These are phyloP conservation scores for Tricholauxania praeusta DNA, from an alignment of 2,888 invertebrate species.

Conservation along the genomic window DNA sequence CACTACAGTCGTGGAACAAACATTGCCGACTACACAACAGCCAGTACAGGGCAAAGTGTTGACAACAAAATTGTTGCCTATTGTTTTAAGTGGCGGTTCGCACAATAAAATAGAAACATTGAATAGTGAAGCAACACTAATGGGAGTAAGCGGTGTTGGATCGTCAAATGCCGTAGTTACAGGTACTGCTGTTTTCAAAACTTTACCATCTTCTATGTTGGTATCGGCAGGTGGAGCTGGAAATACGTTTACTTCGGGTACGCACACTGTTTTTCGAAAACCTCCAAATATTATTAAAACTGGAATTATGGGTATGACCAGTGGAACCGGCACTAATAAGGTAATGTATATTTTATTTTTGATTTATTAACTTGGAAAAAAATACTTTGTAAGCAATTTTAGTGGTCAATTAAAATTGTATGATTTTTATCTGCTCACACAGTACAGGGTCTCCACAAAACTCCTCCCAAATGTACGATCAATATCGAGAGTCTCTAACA, in stretches of 20 bases:
- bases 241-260: slow-evolving; percentile 42
- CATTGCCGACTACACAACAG: slow-evolving; percentile 35
- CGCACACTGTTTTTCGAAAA: slow-evolving; percentile 51
- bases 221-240: slow-evolving; percentile 42
- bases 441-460: too few species aligned
- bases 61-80: slow-evolving; percentile 54
- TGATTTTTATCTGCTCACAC: too few species aligned
- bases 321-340: slow-evolving; percentile 24
- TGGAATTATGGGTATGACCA: slow-evolving; percentile 36
- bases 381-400: too few species aligned
- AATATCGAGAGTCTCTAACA: too few species aligned
- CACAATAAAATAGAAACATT: slow-evolving; percentile 42
- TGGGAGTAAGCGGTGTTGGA: slow-evolving; percentile 16
- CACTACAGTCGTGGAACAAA: slow-evolving; percentile 9
- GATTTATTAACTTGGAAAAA: too few species aligned
- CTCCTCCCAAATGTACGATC: too few species aligned
- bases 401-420: too few species aligned
- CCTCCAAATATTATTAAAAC: slow-evolving; percentile 51
- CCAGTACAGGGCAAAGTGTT: slow-evolving; percentile 53
- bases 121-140: slow-evolving; percentile 45
- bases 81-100: slow-evolving; percentile 42
- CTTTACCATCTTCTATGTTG: slow-evolving; percentile 45
- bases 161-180: slow-evolving; percentile 31
- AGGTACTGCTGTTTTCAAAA: slow-evolving; percentile 44
- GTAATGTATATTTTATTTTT: slow-evolving; percentile 15